Base-by-base conservation (phyloP, 2,888 invertebrate genomes). In the Xylota sylvarum region DNA sequence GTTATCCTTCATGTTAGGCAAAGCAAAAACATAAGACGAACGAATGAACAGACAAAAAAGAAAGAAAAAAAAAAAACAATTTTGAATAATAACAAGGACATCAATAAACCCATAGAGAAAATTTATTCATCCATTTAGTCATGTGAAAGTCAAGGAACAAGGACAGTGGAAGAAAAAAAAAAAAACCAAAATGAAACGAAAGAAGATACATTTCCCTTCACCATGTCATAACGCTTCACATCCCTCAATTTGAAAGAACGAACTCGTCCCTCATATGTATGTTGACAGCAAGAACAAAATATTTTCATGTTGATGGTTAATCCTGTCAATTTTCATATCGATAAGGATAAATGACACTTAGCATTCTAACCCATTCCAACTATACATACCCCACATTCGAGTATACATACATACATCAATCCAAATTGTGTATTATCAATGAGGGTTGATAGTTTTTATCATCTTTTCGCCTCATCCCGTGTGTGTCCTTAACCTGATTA, bases 321-420 rank as follows among this genome's bases (percentile, higher is more conserved):
- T 83, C 83, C 83, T 72, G 65, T 84, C 78, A 79, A 79, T 84
- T 84, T 74, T 74, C 79, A 84, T 84, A 64, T 79, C 78, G 83
- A 84, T 79, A 48, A 50, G 83, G 73, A 78, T 69, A 67, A 65
- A 84, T 73, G 79, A 62, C 78, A 78, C 73, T 84, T 79, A 72
- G 56, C 46, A 73, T 60, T 27, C 70, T 32, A 56, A 5, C n/a
- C 32, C 37, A 27, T 5, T 10, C 35, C 48, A 7, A 19, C 10
- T 6, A n/a, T n/a, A 30, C 17, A 27, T 30, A 12, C 27, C 35
- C 27, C 3, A 7, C 30, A 17, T 14, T 19, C 35, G 17, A 17
- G 43, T 55, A 40, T 19, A 60, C 55, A 23, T 23, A 23, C 3
- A 32, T 19, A 60, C 55, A 78, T 72, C 78, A 67, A 67, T 65